Evolutionary conservation across 2,113 vertebrate genomes (phyloP).

Genomic region (Chaetodon trifascialis): DNA sequence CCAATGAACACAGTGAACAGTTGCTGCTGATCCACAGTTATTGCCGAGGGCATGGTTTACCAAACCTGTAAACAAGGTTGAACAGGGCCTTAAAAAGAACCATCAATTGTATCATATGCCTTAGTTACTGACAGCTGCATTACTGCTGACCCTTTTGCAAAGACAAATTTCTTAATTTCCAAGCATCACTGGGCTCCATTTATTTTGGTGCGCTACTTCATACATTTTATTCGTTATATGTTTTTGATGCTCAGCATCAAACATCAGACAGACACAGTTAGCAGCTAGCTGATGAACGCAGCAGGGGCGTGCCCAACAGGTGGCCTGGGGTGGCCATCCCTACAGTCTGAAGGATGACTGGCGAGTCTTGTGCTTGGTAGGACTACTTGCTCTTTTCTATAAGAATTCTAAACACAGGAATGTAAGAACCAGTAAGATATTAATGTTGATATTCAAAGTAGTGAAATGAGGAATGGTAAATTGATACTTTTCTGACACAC

Average conservation of each 20-base stretch:
- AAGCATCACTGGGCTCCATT: neutral
- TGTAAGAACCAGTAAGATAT: too few relatives aligned
- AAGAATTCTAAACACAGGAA: too few relatives aligned
- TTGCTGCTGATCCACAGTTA: constrained; percentile 1
- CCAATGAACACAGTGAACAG: constrained; percentile 25
- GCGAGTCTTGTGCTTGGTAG: too few relatives aligned
- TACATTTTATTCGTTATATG: neutral
- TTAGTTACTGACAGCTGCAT: neutral
- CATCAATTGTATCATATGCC: neutral
- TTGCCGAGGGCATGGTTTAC: constrained; percentile 17
- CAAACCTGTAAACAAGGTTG: constrained; percentile 33
- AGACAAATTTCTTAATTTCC: neutral
- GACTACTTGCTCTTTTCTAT: too few relatives aligned
- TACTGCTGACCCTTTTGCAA: neutral
- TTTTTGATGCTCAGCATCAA: neutral
- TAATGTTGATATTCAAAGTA: too few relatives aligned
- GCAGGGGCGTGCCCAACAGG: too few relatives aligned
- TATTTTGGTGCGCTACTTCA: neutral
- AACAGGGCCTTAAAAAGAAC: constrained; percentile 2
- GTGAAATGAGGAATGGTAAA: too few relatives aligned
- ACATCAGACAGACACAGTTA: neutral
- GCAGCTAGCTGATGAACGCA: neutral
- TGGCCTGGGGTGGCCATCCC: too few relatives aligned
- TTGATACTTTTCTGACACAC: too few relatives aligned
- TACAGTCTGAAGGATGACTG: too few relatives aligned